Evolutionary conservation across 2,888 invertebrate species (phyloP).

Genomic region (Yponomeuta plumbellus): DNA sequence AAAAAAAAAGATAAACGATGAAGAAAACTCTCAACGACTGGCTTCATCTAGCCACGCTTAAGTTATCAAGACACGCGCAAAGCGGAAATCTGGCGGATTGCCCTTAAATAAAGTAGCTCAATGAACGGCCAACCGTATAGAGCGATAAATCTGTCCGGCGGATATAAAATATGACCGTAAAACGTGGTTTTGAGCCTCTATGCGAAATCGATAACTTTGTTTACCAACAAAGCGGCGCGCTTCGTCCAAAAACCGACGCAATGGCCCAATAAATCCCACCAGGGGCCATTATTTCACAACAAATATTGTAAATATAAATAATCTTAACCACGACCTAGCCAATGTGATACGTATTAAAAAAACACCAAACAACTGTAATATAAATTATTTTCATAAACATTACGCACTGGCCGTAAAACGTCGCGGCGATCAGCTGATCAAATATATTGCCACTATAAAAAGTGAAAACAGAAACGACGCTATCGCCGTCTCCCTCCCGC

Average conservation of each 20-base stretch:
- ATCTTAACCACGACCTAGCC: conserved; percentile 61
- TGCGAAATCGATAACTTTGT: conserved; percentile 9
- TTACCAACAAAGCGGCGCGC: conserved; percentile 12
- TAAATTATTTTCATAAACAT: conserved; percentile 71
- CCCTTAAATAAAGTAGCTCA: conserved; percentile 1
- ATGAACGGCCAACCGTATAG: not conserved
- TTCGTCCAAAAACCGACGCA: conserved; percentile 9
- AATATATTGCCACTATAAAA: conserved; percentile 77
- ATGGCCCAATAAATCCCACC: conserved; percentile 19
- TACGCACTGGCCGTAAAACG: conserved; percentile 69
- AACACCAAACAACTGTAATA: conserved; percentile 46
- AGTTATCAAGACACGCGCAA: not conserved
- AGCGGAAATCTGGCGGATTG: not conserved
- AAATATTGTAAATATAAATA: conserved; percentile 59
- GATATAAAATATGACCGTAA: not conserved
- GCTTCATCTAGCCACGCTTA: not conserved
- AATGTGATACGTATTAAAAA: conserved; percentile 44
- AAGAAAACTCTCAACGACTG: not conserved
- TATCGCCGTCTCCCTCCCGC: conserved; percentile 44
- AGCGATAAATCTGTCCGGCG: not conserved
- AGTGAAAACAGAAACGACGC: conserved; percentile 72
- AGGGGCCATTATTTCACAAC: conserved; percentile 37
- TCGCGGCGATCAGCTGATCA: conserved; percentile 76
- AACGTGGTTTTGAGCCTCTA: not conserved
- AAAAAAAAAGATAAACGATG: not conserved